Evolutionary conservation across 2,797 vertebrate species (phyloP).

Genomic region (Pseudotriccus pelzelni): DNA sequence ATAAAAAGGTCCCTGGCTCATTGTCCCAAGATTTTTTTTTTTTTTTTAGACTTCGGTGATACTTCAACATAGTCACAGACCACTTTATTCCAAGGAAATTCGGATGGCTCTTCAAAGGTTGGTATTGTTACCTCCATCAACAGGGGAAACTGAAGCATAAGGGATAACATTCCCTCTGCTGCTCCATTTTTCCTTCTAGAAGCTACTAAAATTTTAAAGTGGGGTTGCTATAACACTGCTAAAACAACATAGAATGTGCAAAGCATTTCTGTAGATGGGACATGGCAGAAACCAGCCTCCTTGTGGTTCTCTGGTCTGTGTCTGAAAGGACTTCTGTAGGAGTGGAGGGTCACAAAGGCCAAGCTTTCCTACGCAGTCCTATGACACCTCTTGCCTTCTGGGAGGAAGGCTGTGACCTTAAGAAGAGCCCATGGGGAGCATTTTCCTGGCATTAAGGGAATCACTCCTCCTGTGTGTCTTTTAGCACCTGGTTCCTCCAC

Average conservation of each 20-base stretch:
- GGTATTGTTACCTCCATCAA: neutral
- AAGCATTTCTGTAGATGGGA: neutral
- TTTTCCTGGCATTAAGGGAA: neutral
- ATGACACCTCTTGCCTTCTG: neutral
- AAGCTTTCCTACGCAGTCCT: neutral
- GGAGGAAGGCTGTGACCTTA: neutral
- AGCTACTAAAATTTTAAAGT: neutral
- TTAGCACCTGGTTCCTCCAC: neutral
- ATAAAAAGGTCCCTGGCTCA: neutral
- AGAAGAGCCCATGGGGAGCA: neutral
- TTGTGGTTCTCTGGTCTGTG: neutral
- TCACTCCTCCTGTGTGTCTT: neutral
- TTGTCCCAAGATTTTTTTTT: neutral
- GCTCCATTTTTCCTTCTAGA: neutral
- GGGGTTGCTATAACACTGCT: neutral
- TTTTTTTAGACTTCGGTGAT: neutral
- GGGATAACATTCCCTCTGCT: neutral
- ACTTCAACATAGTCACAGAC: neutral
- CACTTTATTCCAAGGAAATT: neutral
- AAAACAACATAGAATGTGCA: neutral
- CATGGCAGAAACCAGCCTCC: neutral
- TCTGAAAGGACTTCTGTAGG: neutral
- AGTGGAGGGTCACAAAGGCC: neutral
- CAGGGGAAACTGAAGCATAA: neutral
- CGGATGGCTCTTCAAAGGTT: neutral